phyloP scores from a whole-genome alignment of 2,113 vertebrate genomes.

The Megaceryle maxima region DNA sequence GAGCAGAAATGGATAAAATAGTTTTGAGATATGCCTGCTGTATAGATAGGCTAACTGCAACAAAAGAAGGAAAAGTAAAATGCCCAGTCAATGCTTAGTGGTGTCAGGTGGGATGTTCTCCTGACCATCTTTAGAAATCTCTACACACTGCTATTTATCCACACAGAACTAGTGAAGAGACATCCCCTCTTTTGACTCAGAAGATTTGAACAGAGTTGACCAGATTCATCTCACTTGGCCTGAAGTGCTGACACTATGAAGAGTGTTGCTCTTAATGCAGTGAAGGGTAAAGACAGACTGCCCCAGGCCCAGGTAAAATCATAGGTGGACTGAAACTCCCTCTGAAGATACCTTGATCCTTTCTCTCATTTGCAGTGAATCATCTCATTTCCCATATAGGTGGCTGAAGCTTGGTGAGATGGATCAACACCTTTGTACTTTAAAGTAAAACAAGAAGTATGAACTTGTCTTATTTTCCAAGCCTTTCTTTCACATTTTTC shows the following conservation, averaged over 20 bases:
- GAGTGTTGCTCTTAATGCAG: not conserved
- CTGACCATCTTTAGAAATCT: not conserved
- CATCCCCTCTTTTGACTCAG: not conserved
- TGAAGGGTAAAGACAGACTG: not conserved
- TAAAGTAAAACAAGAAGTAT: not conserved
- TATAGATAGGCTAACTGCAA: no score
- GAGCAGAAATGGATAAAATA: not conserved
- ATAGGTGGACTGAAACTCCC: not conserved
- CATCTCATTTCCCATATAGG: not conserved
- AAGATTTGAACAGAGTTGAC: not conserved
- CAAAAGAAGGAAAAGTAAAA: not conserved
- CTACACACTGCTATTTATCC: not conserved
- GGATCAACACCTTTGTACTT: not conserved
- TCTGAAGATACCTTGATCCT: not conserved
- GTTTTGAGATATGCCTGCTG: not conserved
- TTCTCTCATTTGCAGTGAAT: not conserved
- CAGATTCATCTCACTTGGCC: not conserved
- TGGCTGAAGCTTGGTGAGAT: not conserved
- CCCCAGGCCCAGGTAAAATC: no score
- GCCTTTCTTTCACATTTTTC: not conserved
- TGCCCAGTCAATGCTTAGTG: not conserved
- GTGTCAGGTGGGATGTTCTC: not conserved
- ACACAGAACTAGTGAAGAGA: not conserved
- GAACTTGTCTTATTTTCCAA: not conserved
- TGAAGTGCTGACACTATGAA: not conserved